A percentile compares a stretch with the other conserved stretches of the same genome.
Evolutionary conservation across 2,888 invertebrate genomes (phyloP).

Genomic region (Synanthedon formicaeformis): DNA sequence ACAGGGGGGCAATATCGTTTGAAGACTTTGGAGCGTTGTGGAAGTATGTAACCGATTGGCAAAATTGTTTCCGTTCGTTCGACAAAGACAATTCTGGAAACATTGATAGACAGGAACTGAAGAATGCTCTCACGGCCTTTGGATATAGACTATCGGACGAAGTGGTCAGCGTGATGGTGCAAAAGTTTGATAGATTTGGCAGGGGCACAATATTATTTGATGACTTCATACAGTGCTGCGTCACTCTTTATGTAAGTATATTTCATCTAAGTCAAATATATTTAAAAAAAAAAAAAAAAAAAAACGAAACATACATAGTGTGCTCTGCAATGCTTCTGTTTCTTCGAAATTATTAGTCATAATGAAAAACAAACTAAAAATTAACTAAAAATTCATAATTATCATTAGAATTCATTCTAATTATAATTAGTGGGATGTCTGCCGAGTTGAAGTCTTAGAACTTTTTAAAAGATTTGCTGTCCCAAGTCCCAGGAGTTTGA

Average conservation of each 20-base stretch:
- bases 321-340: no score
- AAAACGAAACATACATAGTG: background rate
- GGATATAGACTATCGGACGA: constrained; percentile 89
- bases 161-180: constrained; percentile 82
- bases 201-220: constrained; percentile 93
- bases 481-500: no score
- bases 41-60: constrained; percentile 99
- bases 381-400: no score
- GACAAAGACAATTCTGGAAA: constrained; percentile 93
- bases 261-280: background rate
- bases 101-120: constrained; percentile 92
- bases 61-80: constrained; percentile 93
- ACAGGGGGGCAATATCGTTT: constrained; percentile 90
- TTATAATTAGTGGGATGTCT: no score
- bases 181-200: constrained; percentile 95
- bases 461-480: no score
- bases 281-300: no score
- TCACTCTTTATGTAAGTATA: constrained; percentile 88
- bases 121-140: constrained; percentile 89
- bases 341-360: no score
- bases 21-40: constrained; percentile 96
- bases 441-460: no score
- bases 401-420: no score
- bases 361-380: no score
- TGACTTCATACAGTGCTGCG: constrained; percentile 97